Base-by-base conservation (phyloP, 2,888 invertebrate genomes). In the Amphipyra berbera region DNA sequence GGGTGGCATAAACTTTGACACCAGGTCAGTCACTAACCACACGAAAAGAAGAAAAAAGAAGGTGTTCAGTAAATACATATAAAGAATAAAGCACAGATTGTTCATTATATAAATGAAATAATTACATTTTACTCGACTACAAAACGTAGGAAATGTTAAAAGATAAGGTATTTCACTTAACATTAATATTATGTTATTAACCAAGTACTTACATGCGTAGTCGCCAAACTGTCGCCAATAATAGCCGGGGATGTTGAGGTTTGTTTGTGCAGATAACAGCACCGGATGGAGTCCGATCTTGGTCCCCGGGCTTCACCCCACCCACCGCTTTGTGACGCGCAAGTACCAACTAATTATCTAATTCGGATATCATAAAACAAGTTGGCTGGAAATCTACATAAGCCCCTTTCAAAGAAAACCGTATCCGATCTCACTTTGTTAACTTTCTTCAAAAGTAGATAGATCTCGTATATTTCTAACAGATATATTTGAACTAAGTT, bases 181-280 rank as follows among this genome's bases (percentile, higher is more conserved):
- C 63, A 63, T 60, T 65, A 72, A 59, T 68, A 76, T 66, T 59
- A 62, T 53, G 55, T 63, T 44, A 53, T 58, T 13, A n/a, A 6
- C 6, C 54, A 56, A 65, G 69, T 73, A 68, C 76, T 68, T 57
- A 61, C 61, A 67, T 68, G 65, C 67, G 68, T 58, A 37, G 73
- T 68, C 71, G 76, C 73, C 82, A 77, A 76, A 78, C 77, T 78
- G 78, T 81, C 81, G 81, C 79, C 81, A 74, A 71, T 77, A 79
- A 77, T 78, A 73, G 77, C 73, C 73, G 68, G 54, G 74, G 72
- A 78, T 81, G 82, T 85, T 83, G 82, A 73, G 84, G 82, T 82
- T 79, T 88, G 88, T 90, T 89, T 89, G 84, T 72, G 78, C 73
- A 83, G 82, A 85, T 87, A 84, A 87, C 84, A 87, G 85, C 84